Evolutionary conservation across 1,140 invertebrate genomes (phyloP).

Genomic region (Drosophila pallidifrons): DNA sequence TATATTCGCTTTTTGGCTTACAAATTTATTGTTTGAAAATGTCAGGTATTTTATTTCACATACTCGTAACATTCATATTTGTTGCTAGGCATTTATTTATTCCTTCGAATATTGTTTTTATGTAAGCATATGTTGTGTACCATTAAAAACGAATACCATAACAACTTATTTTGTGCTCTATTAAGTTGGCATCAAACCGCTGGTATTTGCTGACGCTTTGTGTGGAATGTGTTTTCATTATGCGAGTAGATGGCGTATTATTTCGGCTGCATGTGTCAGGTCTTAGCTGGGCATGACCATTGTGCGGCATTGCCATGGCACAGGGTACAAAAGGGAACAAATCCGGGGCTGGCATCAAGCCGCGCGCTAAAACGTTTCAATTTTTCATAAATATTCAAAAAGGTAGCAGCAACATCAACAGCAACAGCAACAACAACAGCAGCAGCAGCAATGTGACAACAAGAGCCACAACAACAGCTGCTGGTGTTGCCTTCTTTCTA

Average conservation of each 20-base stretch:
- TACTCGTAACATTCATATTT: too few relatives aligned
- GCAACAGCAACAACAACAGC: conserved; percentile 16
- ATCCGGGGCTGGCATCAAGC: conserved; percentile 47
- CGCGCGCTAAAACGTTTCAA: conserved; percentile 80
- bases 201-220: too few relatives aligned
- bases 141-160: too few relatives aligned
- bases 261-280: background rate
- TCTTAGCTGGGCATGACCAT: conserved; percentile 1
- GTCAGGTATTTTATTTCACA: too few relatives aligned
- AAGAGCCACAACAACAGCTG: conserved; percentile 61
- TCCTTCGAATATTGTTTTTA: too few relatives aligned
- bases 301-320: background rate
- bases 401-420: conserved; percentile 64
- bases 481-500: conserved; percentile 27
- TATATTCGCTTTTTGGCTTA: too few relatives aligned
- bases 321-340: conserved; percentile 50
- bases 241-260: background rate
- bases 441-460: conserved; percentile 50
- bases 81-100: too few relatives aligned
- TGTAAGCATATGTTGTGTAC: too few relatives aligned
- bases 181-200: too few relatives aligned
- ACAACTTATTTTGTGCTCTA: too few relatives aligned
- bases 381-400: conserved; percentile 84
- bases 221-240: background rate
- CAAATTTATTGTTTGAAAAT: too few relatives aligned